Conservation (phyloP, 2,888 invertebrate genomes). For the Rotaria magnacalcarata region DNA sequence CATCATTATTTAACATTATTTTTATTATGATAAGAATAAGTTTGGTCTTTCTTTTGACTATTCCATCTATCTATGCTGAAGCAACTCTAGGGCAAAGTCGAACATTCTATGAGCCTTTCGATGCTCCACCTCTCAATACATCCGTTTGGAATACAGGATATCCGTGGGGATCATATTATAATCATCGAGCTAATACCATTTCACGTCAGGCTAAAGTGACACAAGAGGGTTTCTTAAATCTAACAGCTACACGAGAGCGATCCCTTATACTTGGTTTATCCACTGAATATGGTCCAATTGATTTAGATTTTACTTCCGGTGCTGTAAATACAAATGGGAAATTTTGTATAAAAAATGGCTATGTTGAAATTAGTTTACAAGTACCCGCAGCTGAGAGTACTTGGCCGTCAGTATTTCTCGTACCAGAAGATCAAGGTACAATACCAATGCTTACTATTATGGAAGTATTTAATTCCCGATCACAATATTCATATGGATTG, state of each 20-base stretch:
- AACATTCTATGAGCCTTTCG: neutral
- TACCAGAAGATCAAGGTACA: neutral
- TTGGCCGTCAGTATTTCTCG: neutral
- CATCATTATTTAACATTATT: too few species aligned
- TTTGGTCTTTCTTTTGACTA: neutral
- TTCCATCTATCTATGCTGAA: neutral
- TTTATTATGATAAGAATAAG: too few species aligned
- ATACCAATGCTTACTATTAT: neutral
- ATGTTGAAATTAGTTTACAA: neutral
- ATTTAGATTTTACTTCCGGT: neutral
- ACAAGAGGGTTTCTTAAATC: neutral
- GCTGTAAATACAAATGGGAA: neutral
- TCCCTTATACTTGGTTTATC: neutral
- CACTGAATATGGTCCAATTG: neutral
- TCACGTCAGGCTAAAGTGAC: neutral
- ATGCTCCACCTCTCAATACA: neutral
- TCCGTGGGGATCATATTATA: conserved; percentile 11
- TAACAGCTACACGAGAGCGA: neutral
- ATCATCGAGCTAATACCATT: neutral
- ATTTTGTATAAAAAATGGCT: neutral
- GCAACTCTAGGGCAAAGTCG: neutral
- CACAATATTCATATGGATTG: neutral
- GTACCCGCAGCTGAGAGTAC: neutral
- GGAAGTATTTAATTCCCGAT: neutral
- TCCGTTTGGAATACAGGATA: neutral